These are phyloP conservation scores for Maniola jurtina DNA, from an alignment of 1,140 invertebrate species.

Conservation along the genomic window DNA sequence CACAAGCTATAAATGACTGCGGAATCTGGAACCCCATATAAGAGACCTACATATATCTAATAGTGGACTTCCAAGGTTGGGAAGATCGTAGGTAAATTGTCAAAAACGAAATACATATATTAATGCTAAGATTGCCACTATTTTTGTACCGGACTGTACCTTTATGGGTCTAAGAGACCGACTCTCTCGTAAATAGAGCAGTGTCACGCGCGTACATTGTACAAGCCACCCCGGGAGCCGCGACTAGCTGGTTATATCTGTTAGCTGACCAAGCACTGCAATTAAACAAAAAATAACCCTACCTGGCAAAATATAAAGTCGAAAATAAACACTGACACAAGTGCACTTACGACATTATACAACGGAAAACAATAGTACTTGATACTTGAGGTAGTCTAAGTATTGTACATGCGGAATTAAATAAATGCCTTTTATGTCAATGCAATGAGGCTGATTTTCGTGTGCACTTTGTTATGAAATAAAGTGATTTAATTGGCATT, in stretches of 20 bases:
- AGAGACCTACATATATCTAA: too few relatives aligned
- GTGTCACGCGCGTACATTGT: constrained; percentile 71
- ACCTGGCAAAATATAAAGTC: constrained; percentile 5
- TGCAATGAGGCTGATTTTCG: constrained; percentile 34
- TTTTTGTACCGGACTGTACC: constrained; percentile 36
- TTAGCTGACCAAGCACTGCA: constrained; percentile 33
- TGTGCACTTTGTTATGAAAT: constrained; percentile 27
- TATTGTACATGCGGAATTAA: constrained; percentile 14
- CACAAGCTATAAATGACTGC: too few relatives aligned
- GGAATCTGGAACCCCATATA: too few relatives aligned
- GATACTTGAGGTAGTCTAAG: constrained; percentile 1
- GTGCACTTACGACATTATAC: background rate
- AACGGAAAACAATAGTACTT: background rate
- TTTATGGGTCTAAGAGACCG: constrained; percentile 48
- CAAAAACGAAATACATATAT: background rate
- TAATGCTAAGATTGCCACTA: background rate
- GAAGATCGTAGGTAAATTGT: too few relatives aligned
- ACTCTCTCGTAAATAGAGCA: constrained; percentile 68
- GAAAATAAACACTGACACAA: background rate
- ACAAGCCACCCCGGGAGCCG: constrained; percentile 68
- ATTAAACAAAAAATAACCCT: constrained; percentile 28
- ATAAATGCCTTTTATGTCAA: constrained; percentile 18
- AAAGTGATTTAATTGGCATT: constrained; percentile 48
- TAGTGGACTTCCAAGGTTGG: too few relatives aligned
- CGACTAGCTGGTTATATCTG: constrained; percentile 56